phyloP scores from a whole-genome alignment of 2,888 invertebrate species.

The Agrochola litura region DNA sequence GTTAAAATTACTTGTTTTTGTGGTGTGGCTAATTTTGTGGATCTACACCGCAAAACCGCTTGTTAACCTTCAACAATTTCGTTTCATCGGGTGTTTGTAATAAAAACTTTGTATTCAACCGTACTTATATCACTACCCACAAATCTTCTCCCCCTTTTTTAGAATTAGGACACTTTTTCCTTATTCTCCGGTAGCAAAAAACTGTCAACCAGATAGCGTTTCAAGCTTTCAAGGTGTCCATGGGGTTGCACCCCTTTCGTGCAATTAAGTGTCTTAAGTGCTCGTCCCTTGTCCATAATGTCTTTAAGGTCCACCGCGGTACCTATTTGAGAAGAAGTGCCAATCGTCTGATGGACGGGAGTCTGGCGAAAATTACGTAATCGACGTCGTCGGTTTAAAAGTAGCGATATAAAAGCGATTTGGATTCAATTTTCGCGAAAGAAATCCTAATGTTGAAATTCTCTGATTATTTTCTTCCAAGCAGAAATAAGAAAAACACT shows the following conservation, averaged over 20 bases:
- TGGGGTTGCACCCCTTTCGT: constrained; percentile 47
- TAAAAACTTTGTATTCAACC: constrained; percentile 6
- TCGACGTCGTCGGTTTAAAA: constrained; percentile 42
- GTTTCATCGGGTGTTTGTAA: constrained; percentile 5
- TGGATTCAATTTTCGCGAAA: constrained; percentile 1
- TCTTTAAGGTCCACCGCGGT: constrained; percentile 33
- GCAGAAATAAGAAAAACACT: not conserved
- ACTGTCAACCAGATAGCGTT: constrained; percentile 18
- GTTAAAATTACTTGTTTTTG: not conserved
- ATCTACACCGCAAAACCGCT: not conserved
- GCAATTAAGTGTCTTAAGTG: constrained; percentile 62
- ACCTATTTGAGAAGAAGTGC: constrained; percentile 39
- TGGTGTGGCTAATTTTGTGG: constrained; percentile 8
- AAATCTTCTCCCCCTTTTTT: not conserved
- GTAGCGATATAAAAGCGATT: constrained; percentile 26
- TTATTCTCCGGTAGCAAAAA: constrained; percentile 26
- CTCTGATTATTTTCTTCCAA: constrained; percentile 5
- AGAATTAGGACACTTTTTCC: constrained; percentile 1
- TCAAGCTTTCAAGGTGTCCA: constrained; percentile 29
- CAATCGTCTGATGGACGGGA: constrained; percentile 42
- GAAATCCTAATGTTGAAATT: constrained; percentile 1
- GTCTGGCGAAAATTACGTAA: constrained; percentile 42
- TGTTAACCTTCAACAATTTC: constrained; percentile 3
- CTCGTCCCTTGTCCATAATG: constrained; percentile 37
- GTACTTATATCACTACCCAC: not conserved